These are phyloP conservation scores for Pseudanteris insignis DNA, from an alignment of 2,888 invertebrate species.

Conservation along the genomic window DNA sequence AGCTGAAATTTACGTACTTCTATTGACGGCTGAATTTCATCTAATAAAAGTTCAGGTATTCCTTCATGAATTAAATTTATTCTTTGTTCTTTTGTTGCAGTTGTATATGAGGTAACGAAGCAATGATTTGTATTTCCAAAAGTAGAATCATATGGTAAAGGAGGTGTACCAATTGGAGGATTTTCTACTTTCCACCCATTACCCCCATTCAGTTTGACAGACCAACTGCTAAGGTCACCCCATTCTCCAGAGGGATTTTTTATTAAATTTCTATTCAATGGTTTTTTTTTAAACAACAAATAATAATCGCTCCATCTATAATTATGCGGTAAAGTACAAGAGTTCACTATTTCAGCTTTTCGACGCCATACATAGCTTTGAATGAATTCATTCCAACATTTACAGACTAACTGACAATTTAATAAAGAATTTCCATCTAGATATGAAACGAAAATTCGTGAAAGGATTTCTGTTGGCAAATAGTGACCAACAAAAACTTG, in stretches of 20 bases:
- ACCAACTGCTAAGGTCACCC: constrained; percentile 63
- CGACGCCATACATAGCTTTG: constrained; percentile 65
- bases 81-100: constrained; percentile 68
- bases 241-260: constrained; percentile 68
- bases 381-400: constrained; percentile 68
- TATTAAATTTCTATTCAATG: constrained; percentile 68
- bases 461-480: constrained; percentile 68
- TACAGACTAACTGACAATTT: constrained; percentile 68
- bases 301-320: constrained; percentile 66
- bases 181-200: constrained; percentile 68
- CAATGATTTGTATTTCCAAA: constrained; percentile 66
- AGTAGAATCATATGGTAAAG: constrained; percentile 64
- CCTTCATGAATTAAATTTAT: constrained; percentile 66
- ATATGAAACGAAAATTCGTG: constrained; percentile 63
- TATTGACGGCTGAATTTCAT: constrained; percentile 61
- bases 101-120: constrained; percentile 69
- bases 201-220: constrained; percentile 62
- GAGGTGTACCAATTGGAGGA: constrained; percentile 66
- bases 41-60: constrained; percentile 65
- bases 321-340: constrained; percentile 51
- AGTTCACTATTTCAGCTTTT: constrained; percentile 57
- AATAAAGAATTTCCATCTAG: constrained; percentile 63
- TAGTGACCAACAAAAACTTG: constrained; percentile 46
- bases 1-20: too few species aligned
- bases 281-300: constrained; percentile 61